These are phyloP conservation scores for Anabacerthia variegaticeps DNA, from an alignment of 2,797 vertebrate species.

Conservation along the genomic window DNA sequence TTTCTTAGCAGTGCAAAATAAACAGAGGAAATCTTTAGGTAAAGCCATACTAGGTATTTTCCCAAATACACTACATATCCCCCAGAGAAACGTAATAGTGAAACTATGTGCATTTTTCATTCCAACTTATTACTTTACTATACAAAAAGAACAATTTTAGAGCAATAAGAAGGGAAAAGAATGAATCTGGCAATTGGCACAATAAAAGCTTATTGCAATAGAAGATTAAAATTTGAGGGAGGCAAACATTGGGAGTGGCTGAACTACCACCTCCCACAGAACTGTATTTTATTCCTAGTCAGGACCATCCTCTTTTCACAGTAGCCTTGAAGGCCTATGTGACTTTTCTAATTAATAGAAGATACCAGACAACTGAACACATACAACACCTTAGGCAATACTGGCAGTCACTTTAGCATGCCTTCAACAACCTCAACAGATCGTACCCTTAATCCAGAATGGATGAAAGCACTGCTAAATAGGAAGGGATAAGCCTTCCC, in stretches of 20 bases:
- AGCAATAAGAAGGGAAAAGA: not conserved
- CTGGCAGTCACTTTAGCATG: not conserved
- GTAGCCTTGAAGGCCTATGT: not conserved
- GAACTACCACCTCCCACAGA: not conserved
- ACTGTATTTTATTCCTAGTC: not conserved
- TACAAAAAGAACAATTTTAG: not conserved
- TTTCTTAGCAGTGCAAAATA: not conserved
- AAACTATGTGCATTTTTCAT: not conserved
- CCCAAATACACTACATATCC: not conserved
- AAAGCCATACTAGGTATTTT: not conserved
- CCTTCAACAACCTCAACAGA: not conserved
- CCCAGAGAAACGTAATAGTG: not conserved
- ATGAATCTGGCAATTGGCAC: accelerated
- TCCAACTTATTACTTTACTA: not conserved
- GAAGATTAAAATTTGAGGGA: not conserved
- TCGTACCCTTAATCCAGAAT: not conserved
- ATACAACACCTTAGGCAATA: not conserved
- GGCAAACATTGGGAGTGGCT: not conserved
- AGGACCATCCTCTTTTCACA: not conserved
- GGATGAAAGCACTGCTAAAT: not conserved
- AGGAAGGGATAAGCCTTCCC: not conserved
- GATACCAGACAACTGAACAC: not conserved
- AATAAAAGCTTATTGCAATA: not conserved
- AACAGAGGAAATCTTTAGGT: not conserved
- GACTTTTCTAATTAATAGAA: not conserved